Evolutionary conservation across 2,888 invertebrate species (phyloP).

Genomic region (Brenthis daphne): DNA sequence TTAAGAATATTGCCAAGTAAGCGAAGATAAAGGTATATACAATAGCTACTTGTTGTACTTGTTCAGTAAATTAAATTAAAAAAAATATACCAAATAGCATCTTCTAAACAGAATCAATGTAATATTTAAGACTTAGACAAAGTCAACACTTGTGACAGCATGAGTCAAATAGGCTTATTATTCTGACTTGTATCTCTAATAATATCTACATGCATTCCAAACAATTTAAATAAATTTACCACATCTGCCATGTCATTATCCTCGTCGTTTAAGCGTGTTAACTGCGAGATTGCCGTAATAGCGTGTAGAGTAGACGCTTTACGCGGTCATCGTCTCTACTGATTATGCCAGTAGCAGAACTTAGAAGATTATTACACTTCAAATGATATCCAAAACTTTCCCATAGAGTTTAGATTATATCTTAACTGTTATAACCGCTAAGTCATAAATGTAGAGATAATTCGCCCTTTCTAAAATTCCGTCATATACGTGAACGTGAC

Average conservation of each 20-base stretch:
- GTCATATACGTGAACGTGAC: neutral
- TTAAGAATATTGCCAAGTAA: no score
- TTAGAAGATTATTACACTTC: constrained; percentile 37
- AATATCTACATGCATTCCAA: constrained; percentile 42
- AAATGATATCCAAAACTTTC: constrained; percentile 39
- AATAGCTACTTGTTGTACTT: no score
- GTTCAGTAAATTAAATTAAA: no score
- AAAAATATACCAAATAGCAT: no score
- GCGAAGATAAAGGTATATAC: no score
- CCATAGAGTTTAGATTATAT: constrained; percentile 36
- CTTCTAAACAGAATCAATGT: no score
- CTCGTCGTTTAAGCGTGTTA: constrained; percentile 77
- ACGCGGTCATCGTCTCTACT: constrained; percentile 65
- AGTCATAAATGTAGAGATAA: constrained; percentile 26
- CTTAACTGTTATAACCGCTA: constrained; percentile 31
- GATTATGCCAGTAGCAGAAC: constrained; percentile 56
- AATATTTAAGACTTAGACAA: no score
- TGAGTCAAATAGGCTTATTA: neutral
- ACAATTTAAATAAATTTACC: constrained; percentile 70
- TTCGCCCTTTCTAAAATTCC: constrained; percentile 19
- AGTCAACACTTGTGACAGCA: neutral
- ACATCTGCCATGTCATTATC: constrained; percentile 79
- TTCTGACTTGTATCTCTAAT: constrained; percentile 17
- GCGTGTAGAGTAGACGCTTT: constrained; percentile 61
- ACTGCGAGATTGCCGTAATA: constrained; percentile 68